Percentiles rank a stretch among this genome's conserved stretches.
Conservation (phyloP, 2,797 vertebrate species). For the Acrossocheilus wenchowensis region DNA sequence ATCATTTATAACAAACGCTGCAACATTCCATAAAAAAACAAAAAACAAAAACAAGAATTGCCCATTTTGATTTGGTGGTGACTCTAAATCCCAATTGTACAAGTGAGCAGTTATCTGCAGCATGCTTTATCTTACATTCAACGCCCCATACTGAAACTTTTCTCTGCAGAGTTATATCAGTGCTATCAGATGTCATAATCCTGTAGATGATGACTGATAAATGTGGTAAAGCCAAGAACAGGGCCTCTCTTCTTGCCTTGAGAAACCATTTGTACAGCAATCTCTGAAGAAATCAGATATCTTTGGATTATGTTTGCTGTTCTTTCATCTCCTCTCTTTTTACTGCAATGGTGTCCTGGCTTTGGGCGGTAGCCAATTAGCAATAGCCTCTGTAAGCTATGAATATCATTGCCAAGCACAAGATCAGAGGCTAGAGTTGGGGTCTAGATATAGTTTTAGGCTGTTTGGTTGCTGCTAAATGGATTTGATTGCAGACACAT, state of each 20-base stretch:
- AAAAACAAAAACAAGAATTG: too few relatives aligned
- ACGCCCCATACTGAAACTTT: conserved; percentile 1
- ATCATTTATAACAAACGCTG: not conserved
- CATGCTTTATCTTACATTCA: not conserved
- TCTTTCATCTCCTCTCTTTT: conserved; percentile 44
- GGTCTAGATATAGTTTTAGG: conserved; percentile 30
- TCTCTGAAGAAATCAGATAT: conserved; percentile 55
- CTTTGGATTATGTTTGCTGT: conserved; percentile 40
- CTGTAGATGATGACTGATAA: conserved; percentile 53
- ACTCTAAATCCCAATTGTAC: conserved; percentile 1
- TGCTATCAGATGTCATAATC: conserved; percentile 54
- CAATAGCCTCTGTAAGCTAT: conserved; percentile 31
- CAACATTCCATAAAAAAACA: not conserved
- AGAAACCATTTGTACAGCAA: conserved; percentile 56
- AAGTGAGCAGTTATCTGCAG: not conserved
- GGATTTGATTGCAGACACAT: conserved; percentile 41
- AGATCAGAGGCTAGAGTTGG: conserved; percentile 20
- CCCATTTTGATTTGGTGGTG: not conserved
- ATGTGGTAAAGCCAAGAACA: conserved; percentile 49
- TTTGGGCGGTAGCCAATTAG: conserved; percentile 48
- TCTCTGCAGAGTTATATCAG: conserved; percentile 35
- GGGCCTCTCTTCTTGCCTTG: conserved; percentile 46
- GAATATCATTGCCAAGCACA: conserved; percentile 34
- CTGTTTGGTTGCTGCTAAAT: conserved; percentile 17
- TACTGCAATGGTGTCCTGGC: conserved; percentile 34